These are phyloP conservation scores for Corythaixoides concolor DNA, from an alignment of 2,113 vertebrate species.

Conservation along the genomic window DNA sequence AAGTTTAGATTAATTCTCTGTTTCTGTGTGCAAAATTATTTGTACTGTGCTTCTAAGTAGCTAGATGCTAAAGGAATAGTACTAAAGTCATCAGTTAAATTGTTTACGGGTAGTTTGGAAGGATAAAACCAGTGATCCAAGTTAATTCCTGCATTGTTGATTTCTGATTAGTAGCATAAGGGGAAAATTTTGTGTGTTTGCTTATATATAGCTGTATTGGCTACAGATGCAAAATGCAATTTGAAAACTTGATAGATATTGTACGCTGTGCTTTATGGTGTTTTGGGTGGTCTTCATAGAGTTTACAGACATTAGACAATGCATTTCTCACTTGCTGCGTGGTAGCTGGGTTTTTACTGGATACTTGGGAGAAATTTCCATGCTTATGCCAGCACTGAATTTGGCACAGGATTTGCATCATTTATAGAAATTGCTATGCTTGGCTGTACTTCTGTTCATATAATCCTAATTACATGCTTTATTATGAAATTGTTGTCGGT, in stretches of 20 bases:
- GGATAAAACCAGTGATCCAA: background rate
- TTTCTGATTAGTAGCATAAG: background rate
- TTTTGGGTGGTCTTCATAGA: constrained; percentile 44
- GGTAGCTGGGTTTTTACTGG: constrained; percentile 18
- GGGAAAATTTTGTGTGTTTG: background rate
- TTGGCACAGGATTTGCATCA: constrained; percentile 35
- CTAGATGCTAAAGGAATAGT: background rate
- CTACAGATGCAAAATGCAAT: background rate
- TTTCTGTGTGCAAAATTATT: background rate
- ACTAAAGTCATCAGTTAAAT: background rate
- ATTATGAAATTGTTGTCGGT: constrained; percentile 31
- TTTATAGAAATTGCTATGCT: constrained; percentile 26
- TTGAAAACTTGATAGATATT: background rate
- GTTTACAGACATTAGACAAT: background rate
- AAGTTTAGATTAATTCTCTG: background rate
- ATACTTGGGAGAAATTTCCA: constrained; percentile 7
- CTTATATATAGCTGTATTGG: background rate
- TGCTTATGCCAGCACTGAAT: constrained; percentile 1
- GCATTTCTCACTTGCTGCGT: constrained; percentile 12
- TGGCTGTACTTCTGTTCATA: constrained; percentile 36
- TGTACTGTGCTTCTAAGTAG: background rate
- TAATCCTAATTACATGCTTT: constrained; percentile 42
- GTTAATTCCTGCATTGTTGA: background rate
- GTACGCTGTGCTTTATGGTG: background rate
- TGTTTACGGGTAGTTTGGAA: background rate